Percentiles rank a stretch among this genome's conserved stretches.
Conservation (phyloP, 2,888 invertebrate species). For the Pristionchus exspectatus region DNA sequence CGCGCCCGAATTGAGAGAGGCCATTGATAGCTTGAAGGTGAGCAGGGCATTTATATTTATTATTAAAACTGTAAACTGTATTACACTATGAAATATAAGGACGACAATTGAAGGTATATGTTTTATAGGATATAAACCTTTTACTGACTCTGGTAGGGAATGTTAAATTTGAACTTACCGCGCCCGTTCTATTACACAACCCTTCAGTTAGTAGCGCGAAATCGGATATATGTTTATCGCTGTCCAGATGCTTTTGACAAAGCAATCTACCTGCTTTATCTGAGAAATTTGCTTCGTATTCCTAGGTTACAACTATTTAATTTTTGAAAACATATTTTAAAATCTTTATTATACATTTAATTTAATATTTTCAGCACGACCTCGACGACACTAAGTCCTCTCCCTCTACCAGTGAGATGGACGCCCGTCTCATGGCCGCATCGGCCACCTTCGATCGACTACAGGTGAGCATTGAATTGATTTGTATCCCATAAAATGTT, state of each 20-base stretch:
- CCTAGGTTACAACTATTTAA: background rate
- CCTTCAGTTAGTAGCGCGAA: too few species aligned
- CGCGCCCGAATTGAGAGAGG: conserved; percentile 36
- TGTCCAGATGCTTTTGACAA: too few species aligned
- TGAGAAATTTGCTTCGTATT: too few species aligned
- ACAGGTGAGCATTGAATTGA: background rate
- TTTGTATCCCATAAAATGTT: background rate
- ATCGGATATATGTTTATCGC: too few species aligned
- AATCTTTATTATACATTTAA: background rate
- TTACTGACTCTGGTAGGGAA: too few species aligned
- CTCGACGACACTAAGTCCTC: conserved; percentile 52
- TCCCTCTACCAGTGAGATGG: conserved; percentile 36
- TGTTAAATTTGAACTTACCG: too few species aligned
- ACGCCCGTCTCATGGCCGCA: conserved; percentile 41
- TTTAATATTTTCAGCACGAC: conserved; percentile 29
- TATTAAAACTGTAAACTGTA: too few species aligned
- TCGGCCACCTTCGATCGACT: conserved; percentile 48
- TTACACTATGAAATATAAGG: too few species aligned
- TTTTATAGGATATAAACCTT: too few species aligned
- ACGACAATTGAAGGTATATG: too few species aligned
- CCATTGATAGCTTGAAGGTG: conserved; percentile 50
- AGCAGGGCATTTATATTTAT: too few species aligned
- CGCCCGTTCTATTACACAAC: too few species aligned
- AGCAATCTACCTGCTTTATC: background rate
- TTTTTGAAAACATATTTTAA: background rate